Evolutionary conservation across 2,888 invertebrate species (phyloP), one percentile per base, ranked within the genome.

Genomic region (Temnothorax ravouxi): DNA sequence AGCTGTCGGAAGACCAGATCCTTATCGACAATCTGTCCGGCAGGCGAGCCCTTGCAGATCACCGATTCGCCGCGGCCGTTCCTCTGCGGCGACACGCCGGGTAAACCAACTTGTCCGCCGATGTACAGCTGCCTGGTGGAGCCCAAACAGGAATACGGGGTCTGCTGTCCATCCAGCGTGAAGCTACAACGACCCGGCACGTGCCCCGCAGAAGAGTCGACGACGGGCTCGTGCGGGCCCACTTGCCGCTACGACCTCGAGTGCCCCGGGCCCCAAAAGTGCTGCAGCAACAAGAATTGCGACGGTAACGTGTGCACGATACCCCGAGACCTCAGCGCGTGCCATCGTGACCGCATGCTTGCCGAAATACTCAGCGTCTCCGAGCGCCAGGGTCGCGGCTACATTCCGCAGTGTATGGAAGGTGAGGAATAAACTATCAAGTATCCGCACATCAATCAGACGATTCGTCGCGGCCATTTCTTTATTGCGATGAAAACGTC

Each of bases 91-190:
- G 96, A 96, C 34, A 97, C 97, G 59, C 96, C 97, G 6, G 97
- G 98, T 50, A 98, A 98, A 95, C 98, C 98, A 0, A 96, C 96
- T 88, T 98, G 98, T 92, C 98, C 98, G 0, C 97, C 97, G 0
- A 95, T 97, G 86, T 98, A 98, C 94, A 96, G 96, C 92, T 98
- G 98, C 93, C 95, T 97, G 84, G 97, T 98, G 11, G 97, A 98
- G 92, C 96, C 96, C 95, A 97, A 97, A 88, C 97, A 98, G 92
- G 98, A 98, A 93, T 98, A 98, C 92, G 98, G 98, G 0, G 98
- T 98, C 18, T 98, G 98, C 93, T 98, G 98, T 92, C 98, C 98
- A 66, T 97, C 97, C 5, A 97, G 97, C 0, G 93, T 97, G 84
- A 96, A 97, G 91, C 96, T 98, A 74, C 96, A 97, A 91, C 97